phyloP scores from a whole-genome alignment of 2,113 vertebrate species.

The Ranitomeya imitator region DNA sequence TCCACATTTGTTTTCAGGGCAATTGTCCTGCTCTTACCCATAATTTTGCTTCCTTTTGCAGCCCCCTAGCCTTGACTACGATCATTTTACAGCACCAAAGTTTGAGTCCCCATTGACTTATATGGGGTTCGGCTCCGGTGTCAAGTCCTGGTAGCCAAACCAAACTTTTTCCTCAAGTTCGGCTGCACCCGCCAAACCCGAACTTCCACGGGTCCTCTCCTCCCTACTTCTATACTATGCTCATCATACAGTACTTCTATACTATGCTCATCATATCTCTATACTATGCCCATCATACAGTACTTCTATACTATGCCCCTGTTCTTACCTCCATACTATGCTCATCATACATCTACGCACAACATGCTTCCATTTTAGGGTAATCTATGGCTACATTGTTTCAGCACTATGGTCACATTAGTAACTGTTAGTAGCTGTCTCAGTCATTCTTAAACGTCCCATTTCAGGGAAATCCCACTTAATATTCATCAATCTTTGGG shows the following conservation, averaged over 20 bases:
- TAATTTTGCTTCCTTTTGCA: too few relatives aligned
- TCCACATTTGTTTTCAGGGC: too few relatives aligned
- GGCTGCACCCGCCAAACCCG: too few relatives aligned
- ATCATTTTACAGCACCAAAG: too few relatives aligned
- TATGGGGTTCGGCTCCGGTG: too few relatives aligned
- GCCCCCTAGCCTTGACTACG: too few relatives aligned
- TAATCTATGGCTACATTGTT: not conserved
- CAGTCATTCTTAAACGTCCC: not conserved
- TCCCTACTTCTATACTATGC: too few relatives aligned
- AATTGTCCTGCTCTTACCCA: too few relatives aligned
- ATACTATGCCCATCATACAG: not conserved
- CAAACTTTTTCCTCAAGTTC: too few relatives aligned
- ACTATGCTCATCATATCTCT: not conserved
- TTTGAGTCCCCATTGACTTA: too few relatives aligned
- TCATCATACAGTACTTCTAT: not conserved
- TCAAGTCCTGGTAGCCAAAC: too few relatives aligned
- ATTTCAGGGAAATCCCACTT: constrained; percentile 39
- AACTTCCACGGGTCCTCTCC: too few relatives aligned
- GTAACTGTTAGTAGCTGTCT: not conserved
- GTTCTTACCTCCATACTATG: not conserved
- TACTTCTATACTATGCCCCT: not conserved
- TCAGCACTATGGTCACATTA: not conserved
- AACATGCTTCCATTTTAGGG: not conserved
- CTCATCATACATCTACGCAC: not conserved
- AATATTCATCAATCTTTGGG: constrained; percentile 4